phyloP scores from a whole-genome alignment of 2,797 vertebrate species.

The Epinephelus awoara region DNA sequence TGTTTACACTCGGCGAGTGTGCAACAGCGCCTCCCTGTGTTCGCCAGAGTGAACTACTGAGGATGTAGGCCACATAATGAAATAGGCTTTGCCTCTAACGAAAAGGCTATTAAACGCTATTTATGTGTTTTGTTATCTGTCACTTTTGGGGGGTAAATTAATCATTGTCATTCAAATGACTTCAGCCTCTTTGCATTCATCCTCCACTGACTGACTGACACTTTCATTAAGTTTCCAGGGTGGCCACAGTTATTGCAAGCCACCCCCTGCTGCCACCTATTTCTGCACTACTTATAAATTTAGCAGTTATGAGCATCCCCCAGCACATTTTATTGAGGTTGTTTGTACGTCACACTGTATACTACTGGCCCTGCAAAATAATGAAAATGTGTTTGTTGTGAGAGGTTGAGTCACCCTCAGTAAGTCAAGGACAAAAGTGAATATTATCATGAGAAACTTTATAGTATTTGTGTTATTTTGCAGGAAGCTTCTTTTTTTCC shows the following conservation, averaged over 20 bases:
- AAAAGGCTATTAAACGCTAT: background rate
- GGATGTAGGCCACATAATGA: background rate
- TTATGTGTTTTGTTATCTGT: background rate
- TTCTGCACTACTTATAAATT: slow-evolving; percentile 23
- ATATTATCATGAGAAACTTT: slow-evolving; percentile 2
- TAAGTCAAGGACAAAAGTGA: slow-evolving; percentile 10
- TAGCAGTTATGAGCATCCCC: slow-evolving; percentile 20
- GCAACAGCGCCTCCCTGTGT: background rate
- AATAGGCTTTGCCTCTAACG: background rate
- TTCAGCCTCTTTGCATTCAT: background rate
- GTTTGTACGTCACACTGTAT: slow-evolving; percentile 10
- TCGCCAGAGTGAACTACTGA: background rate
- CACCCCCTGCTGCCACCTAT: background rate
- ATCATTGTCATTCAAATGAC: slow-evolving; percentile 6
- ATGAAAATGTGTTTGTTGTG: slow-evolving; percentile 25
- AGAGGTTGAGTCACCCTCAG: background rate
- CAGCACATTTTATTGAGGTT: background rate
- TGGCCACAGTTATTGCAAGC: slow-evolving; percentile 13
- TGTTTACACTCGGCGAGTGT: accelerated
- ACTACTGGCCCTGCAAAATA: slow-evolving; percentile 6
- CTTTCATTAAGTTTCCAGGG: slow-evolving; percentile 19
- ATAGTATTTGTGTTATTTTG: slow-evolving; percentile 10
- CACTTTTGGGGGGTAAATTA: background rate
- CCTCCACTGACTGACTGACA: slow-evolving; percentile 18
- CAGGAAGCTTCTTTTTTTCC: background rate